A percentile compares a stretch with the other conserved stretches of the same genome.
phyloP scores from a whole-genome alignment of 2,113 vertebrate genomes.

The Heptranchias perlo region DNA sequence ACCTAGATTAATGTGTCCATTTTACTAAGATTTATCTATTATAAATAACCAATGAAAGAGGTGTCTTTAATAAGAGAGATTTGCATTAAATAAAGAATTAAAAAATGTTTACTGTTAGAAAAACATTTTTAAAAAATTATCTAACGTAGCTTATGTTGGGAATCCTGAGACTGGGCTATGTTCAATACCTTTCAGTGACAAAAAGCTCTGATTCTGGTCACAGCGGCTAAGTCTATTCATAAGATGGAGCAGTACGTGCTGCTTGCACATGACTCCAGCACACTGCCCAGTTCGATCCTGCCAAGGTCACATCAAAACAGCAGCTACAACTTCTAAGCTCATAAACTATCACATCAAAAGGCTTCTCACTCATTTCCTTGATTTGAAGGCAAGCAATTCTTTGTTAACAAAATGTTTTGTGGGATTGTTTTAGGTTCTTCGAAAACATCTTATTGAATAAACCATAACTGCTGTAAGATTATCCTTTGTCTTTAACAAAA shows the following conservation, averaged over 20 bases:
- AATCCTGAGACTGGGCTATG: neutral
- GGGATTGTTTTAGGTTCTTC: neutral
- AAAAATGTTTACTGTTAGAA: neutral
- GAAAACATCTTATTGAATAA: neutral
- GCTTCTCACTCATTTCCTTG: neutral
- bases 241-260: constrained; percentile 5
- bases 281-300: neutral
- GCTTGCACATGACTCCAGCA: neutral
- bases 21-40: neutral
- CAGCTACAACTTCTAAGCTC: neutral
- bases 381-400: neutral
- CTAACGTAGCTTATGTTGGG: neutral
- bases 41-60: neutral
- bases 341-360: constrained; percentile 13
- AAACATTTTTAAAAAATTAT: neutral
- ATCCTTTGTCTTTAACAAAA: neutral
- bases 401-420: neutral
- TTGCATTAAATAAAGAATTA: neutral
- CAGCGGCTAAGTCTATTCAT: neutral
- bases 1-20: neutral
- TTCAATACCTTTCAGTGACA: constrained; percentile 13
- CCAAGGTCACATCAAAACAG: neutral
- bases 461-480: neutral
- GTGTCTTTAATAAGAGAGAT: neutral
- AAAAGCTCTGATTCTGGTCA: neutral